A percentile compares a stretch with the other conserved stretches of the same genome.
These are phyloP conservation scores for Smittia aterrima DNA, from an alignment of 2,888 invertebrate genomes.

Conservation along the genomic window DNA sequence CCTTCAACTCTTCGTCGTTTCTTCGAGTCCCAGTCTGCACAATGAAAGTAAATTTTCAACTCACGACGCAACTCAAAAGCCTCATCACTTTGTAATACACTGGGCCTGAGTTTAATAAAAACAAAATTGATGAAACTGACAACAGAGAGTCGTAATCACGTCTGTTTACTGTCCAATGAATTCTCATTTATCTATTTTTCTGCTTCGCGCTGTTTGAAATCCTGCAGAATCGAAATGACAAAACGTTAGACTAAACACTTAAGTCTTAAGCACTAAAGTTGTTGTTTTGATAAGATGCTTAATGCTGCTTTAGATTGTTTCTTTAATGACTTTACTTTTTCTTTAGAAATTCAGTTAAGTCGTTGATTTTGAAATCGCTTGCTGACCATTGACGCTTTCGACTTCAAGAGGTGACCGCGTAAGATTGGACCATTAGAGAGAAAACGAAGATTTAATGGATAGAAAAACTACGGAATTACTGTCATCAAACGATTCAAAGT, in stretches of 20 bases:
- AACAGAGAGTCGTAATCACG: not conserved
- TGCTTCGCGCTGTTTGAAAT: not conserved
- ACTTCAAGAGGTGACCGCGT: no score
- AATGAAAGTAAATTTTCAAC: not conserved
- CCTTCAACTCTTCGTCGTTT: not conserved
- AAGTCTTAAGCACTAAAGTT: not conserved
- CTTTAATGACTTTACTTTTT: not conserved
- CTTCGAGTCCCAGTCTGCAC: no score
- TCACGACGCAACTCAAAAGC: not conserved
- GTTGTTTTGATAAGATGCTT: constrained; percentile 11
- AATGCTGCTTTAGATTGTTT: constrained; percentile 1
- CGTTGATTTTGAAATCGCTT: not conserved
- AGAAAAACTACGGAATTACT: no score
- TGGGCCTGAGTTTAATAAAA: no score
- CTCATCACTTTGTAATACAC: not conserved
- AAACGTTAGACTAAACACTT: not conserved
- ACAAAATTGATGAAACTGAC: no score
- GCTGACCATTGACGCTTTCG: no score
- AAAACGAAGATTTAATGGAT: no score
- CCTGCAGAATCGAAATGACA: constrained; percentile 8
- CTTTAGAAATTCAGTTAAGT: no score
- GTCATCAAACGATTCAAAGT: no score
- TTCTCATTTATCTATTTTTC: not conserved
- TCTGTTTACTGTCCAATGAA: constrained; percentile 3
- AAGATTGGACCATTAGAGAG: no score